Evolutionary conservation across 2,888 invertebrate species (phyloP).

Genomic region (Nomada ferruginata): DNA sequence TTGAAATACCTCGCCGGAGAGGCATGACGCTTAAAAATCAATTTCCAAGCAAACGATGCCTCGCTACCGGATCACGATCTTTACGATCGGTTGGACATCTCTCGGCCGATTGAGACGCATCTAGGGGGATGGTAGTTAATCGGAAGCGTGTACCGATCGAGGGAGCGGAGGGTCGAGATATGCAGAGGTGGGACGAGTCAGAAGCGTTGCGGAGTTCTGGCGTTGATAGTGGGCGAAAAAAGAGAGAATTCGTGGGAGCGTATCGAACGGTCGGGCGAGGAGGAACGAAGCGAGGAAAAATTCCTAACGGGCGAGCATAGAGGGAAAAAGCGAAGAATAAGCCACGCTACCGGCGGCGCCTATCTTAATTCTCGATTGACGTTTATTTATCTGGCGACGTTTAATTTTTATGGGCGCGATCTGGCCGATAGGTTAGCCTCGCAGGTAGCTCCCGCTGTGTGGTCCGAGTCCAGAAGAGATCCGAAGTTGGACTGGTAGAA

Average conservation of each 20-base stretch:
- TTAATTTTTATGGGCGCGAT: slow-evolving; percentile 83
- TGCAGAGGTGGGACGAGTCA: not conserved
- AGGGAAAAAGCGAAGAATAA: slow-evolving; percentile 36
- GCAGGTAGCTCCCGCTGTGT: slow-evolving; percentile 82
- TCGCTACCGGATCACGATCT: too few relatives aligned
- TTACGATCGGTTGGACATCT: not conserved
- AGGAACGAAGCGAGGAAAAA: slow-evolving; percentile 43
- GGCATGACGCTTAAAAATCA: not conserved
- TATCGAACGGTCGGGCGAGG: not conserved
- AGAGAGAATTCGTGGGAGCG: slow-evolving; percentile 33
- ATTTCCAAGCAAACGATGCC: not conserved
- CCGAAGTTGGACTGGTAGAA: slow-evolving; percentile 65
- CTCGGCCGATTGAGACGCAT: not conserved
- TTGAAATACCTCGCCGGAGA: slow-evolving; percentile 3
- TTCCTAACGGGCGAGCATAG: slow-evolving; percentile 64
- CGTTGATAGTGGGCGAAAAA: not conserved
- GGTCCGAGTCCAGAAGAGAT: slow-evolving; percentile 72
- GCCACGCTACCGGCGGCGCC: slow-evolving; percentile 73
- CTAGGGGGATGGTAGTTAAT: not conserved
- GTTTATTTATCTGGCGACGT: slow-evolving; percentile 83
- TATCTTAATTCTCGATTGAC: slow-evolving; percentile 83
- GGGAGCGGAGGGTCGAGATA: slow-evolving; percentile 30
- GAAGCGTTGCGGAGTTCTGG: not conserved
- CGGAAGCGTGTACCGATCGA: not conserved
- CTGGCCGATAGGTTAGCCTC: slow-evolving; percentile 77